Percentiles rank a stretch among this genome's conserved stretches.
Conservation (phyloP, 2,797 vertebrate genomes). For the Trematomus bernacchii region DNA sequence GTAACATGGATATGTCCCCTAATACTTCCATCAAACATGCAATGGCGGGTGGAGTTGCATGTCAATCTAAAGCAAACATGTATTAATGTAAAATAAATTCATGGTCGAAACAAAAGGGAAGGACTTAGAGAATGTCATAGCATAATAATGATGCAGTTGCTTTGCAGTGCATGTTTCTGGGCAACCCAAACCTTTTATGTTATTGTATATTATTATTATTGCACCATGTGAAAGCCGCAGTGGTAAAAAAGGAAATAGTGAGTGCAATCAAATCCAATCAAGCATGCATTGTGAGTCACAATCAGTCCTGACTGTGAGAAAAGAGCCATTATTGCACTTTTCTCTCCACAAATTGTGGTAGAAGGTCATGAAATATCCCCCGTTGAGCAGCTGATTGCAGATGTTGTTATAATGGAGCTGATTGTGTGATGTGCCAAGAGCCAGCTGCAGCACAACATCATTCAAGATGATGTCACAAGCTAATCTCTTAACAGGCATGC, state of each 20-base stretch:
- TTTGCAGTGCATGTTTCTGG: background rate
- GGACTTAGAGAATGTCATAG: background rate
- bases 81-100: too few species aligned
- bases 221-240: conserved; percentile 33
- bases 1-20: background rate
- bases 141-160: background rate
- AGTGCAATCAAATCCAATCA: conserved; percentile 73
- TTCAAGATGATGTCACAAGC: conserved; percentile 15
- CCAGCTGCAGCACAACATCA: conserved; percentile 56
- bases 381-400: conserved; percentile 75
- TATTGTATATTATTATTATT: background rate
- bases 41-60: background rate
- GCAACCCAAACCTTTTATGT: background rate
- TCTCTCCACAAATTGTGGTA: conserved; percentile 54
- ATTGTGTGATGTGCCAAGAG: conserved; percentile 60
- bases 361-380: conserved; percentile 54
- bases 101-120: background rate
- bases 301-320: conserved; percentile 56
- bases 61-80: background rate
- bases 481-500: conserved; percentile 32
- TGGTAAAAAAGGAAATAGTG: background rate
- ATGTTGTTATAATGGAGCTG: conserved; percentile 64
- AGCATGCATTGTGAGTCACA: conserved; percentile 38
- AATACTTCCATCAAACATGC: background rate
- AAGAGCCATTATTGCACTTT: conserved; percentile 28